Percentiles rank a stretch among this genome's conserved stretches.
phyloP scores from a whole-genome alignment of 30 jellyfish, hydroid and myxozoan species.

The Aurelia aurita region DNA sequence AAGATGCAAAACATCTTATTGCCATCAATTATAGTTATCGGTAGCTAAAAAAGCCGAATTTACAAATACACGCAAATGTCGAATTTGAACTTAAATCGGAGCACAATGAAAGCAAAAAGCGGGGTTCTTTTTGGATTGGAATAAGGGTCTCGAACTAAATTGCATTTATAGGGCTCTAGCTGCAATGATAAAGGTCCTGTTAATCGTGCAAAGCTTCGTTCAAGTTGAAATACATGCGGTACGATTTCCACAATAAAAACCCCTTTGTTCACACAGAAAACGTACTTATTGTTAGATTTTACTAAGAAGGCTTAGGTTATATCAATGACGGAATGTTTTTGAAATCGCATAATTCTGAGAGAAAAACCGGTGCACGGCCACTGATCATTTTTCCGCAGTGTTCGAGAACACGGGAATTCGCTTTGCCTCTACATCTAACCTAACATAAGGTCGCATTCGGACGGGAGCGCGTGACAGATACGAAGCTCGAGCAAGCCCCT shows the following conservation, averaged over 20 bases:
- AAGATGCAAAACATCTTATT: too few species aligned
- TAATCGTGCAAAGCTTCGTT: conserved; percentile 54
- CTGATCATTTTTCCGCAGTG: conserved; percentile 41
- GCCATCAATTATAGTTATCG: too few species aligned
- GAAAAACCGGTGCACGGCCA: conserved; percentile 69
- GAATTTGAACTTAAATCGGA: not conserved
- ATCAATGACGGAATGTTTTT: conserved; percentile 72
- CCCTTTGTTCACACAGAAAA: conserved; percentile 63
- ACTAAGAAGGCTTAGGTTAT: conserved; percentile 67
- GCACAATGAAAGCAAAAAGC: not conserved
- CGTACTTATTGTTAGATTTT: conserved; percentile 53
- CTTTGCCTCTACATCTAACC: conserved; percentile 2
- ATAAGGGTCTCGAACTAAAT: conserved; percentile 7
- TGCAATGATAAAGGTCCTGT: conserved; percentile 44
- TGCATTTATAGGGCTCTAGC: conserved; percentile 54
- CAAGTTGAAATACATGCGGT: conserved; percentile 63
- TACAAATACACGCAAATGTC: too few species aligned
- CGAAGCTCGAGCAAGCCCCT: not conserved
- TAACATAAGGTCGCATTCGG: conserved; percentile 21
- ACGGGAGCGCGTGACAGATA: conserved; percentile 32
- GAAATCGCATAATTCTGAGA: conserved; percentile 57
- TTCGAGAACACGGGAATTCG: conserved; percentile 19
- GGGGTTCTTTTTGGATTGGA: not conserved
- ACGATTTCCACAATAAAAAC: conserved; percentile 55
- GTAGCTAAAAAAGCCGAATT: too few species aligned